Percentiles rank a stretch among this genome's conserved stretches.
Evolutionary conservation across 1,140 invertebrate species (phyloP).

Genomic region (Lepidostoma basale): DNA sequence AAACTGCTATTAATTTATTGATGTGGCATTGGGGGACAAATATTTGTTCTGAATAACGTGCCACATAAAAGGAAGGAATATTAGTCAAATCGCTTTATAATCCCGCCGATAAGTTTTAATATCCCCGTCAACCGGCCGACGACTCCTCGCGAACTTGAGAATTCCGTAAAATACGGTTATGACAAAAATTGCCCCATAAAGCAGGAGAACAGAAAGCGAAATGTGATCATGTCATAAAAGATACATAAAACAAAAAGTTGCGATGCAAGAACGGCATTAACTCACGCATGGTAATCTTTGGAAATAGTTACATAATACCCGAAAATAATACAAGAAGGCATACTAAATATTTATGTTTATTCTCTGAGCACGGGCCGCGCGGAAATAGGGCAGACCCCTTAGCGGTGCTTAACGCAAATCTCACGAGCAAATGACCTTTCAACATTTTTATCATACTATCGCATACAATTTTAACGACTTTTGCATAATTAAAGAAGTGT

Average conservation of each 20-base stretch:
- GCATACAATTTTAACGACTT: no score
- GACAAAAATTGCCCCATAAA: constrained; percentile 25
- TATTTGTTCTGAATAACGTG: no score
- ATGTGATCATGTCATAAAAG: constrained; percentile 30
- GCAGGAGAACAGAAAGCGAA: constrained; percentile 15
- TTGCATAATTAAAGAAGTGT: no score
- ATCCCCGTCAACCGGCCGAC: no score
- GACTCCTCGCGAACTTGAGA: constrained; percentile 12
- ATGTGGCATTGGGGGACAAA: no score
- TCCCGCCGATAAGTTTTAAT: not conserved
- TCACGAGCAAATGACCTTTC: no score
- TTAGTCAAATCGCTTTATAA: constrained; percentile 11
- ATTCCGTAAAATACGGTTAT: constrained; percentile 25
- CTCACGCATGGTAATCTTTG: constrained; percentile 22
- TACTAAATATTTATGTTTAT: constrained; percentile 27
- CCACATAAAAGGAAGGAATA: not conserved
- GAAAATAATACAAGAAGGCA: constrained; percentile 10
- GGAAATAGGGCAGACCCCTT: not conserved
- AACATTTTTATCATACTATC: no score
- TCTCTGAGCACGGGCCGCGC: no score
- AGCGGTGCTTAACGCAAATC: no score
- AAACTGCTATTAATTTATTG: no score
- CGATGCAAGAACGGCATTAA: constrained; percentile 22
- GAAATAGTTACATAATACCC: constrained; percentile 14
- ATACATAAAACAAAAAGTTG: constrained; percentile 25